A percentile compares a stretch with the other conserved stretches of the same genome.
These are phyloP conservation scores for Ptilonorhynchus violaceus DNA, from an alignment of 2,113 vertebrate genomes.

Conservation along the genomic window DNA sequence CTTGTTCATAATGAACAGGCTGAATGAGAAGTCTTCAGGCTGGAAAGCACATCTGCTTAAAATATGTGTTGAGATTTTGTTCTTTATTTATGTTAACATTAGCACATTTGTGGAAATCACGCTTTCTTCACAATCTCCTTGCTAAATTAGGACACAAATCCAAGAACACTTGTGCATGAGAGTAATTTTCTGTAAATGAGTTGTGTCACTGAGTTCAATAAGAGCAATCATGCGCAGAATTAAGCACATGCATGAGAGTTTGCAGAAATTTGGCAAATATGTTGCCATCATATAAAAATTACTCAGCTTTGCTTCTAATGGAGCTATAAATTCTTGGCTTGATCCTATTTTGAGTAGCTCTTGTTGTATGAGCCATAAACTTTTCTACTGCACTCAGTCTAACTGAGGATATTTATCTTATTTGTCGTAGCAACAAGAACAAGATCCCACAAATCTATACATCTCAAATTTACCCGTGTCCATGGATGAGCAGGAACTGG, in stretches of 20 bases:
- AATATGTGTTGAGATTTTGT: not conserved
- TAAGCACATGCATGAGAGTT: not conserved
- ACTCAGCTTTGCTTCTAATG: not conserved
- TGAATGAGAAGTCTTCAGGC: not conserved
- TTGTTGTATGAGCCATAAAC: not conserved
- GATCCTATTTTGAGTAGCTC: not conserved
- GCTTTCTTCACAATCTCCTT: not conserved
- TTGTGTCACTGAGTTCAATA: not conserved
- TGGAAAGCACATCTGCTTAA: conserved; percentile 13
- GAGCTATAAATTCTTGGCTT: not conserved
- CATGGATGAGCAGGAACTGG: conserved; percentile 97
- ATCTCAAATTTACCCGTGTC: conserved; percentile 96
- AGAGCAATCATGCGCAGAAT: not conserved
- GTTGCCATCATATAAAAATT: not conserved
- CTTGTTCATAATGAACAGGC: not conserved
- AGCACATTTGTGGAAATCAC: not conserved
- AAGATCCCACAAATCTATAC: conserved; percentile 97
- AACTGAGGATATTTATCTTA: conserved; percentile 38
- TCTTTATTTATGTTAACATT: not conserved
- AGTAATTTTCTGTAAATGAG: not conserved
- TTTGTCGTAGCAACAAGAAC: conserved; percentile 91
- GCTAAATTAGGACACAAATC: conserved; percentile 12
- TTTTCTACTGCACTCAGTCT: not conserved
- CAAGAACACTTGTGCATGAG: not conserved
- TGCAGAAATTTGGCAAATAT: not conserved